Evolutionary conservation across 2,797 vertebrate genomes (phyloP).

Genomic region (Muscicapa striata): DNA sequence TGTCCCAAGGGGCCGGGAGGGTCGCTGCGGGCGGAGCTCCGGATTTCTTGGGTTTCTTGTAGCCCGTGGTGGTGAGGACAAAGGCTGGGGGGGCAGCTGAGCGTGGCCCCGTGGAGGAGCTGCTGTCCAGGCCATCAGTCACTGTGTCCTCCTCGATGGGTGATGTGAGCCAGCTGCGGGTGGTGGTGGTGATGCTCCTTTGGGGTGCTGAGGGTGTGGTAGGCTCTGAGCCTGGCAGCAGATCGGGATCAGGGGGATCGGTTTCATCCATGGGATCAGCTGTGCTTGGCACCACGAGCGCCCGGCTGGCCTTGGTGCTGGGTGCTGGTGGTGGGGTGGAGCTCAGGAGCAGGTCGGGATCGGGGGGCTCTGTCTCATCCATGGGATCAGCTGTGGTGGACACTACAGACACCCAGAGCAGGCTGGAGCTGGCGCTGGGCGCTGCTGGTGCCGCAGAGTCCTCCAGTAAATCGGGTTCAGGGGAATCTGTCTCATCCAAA

Average conservation of each 20-base stretch:
- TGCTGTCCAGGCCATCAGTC: fast-evolving
- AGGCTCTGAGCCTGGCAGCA: neutral
- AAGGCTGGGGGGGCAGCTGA: neutral
- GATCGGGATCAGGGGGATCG: fast-evolving
- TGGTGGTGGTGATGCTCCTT: neutral
- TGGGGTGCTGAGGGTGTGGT: neutral
- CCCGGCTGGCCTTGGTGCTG: neutral
- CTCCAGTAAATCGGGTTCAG: fast-evolving
- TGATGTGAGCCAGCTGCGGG: fast-evolving
- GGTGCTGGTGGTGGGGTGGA: no score
- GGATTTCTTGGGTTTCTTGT: neutral
- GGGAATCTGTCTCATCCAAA: neutral
- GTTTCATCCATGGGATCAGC: fast-evolving
- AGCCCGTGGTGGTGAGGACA: fast-evolving
- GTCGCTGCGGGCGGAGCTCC: fast-evolving
- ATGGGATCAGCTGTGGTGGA: neutral
- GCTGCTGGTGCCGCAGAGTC: neutral
- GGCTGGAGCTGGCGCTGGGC: fast-evolving
- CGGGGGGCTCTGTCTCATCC: neutral
- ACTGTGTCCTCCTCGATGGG: fast-evolving
- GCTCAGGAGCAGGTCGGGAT: fast-evolving
- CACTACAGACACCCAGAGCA: fast-evolving
- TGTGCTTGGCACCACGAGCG: fast-evolving
- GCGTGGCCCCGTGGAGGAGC: fast-evolving
- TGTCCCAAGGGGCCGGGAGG: fast-evolving